phyloP scores from a whole-genome alignment of 2,888 invertebrate species.

The Galerucella nymphaeae region DNA sequence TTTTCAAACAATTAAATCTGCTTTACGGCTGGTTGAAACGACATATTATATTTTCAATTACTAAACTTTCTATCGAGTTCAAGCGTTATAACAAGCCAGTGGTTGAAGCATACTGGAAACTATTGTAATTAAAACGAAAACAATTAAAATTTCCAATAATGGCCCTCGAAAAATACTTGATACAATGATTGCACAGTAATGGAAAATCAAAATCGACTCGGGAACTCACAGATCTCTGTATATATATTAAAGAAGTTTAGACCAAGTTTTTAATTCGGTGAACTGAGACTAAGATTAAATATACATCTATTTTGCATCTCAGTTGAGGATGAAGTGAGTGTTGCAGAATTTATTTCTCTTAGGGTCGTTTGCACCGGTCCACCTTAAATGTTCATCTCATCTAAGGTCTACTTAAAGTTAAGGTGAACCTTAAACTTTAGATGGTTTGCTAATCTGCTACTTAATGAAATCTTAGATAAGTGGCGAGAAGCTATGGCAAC shows the following conservation, averaged over 20 bases:
- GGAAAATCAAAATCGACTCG: slow-evolving; percentile 33
- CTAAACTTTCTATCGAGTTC: slow-evolving; percentile 20
- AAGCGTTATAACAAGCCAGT: slow-evolving; percentile 33
- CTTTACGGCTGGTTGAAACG: neutral
- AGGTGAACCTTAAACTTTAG: no score
- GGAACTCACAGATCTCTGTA: slow-evolving; percentile 34
- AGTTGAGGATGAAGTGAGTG: slow-evolving; percentile 44
- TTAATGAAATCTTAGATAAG: no score
- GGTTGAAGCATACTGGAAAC: slow-evolving; percentile 43
- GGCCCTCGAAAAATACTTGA: slow-evolving; percentile 45
- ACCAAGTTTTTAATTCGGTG: slow-evolving; percentile 46
- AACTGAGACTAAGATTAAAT: slow-evolving; percentile 39
- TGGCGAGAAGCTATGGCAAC: no score
- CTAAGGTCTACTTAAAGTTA: no score
- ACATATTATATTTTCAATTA: slow-evolving; percentile 32
- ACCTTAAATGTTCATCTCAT: no score
- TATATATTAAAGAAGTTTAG: slow-evolving; percentile 49
- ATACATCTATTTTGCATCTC: slow-evolving; percentile 44
- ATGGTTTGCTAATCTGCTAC: no score
- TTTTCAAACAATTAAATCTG: neutral
- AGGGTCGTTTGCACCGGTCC: no score
- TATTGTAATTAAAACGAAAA: slow-evolving; percentile 49
- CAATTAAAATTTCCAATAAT: slow-evolving; percentile 51
- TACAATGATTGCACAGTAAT: slow-evolving; percentile 40
- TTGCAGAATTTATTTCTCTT: slow-evolving; percentile 34